These are phyloP conservation scores for Sphaeramia orbicularis DNA, from an alignment of 2,797 vertebrate genomes.

Conservation along the genomic window DNA sequence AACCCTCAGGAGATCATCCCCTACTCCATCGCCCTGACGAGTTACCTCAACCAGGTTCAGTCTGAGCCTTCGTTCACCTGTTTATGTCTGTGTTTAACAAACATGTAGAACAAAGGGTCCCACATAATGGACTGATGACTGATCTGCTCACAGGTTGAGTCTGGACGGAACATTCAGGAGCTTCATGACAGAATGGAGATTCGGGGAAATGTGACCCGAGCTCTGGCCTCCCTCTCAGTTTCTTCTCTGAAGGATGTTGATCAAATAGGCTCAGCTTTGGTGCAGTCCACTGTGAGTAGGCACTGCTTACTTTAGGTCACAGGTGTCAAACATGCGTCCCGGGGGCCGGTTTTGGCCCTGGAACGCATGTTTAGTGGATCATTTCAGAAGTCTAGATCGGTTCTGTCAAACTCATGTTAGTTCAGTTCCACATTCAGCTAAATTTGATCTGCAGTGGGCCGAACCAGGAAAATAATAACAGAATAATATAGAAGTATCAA, in stretches of 20 bases:
- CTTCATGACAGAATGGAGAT: slow-evolving; percentile 72
- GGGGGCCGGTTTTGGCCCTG: no score
- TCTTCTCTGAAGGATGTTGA: slow-evolving; percentile 80
- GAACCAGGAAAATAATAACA: no score
- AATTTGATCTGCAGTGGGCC: no score
- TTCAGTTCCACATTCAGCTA: no score
- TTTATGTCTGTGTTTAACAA: background rate
- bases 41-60: slow-evolving; percentile 83
- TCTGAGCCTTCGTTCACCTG: background rate
- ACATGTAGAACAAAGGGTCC: background rate
- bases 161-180: slow-evolving; percentile 44
- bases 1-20: slow-evolving; percentile 84
- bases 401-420: no score
- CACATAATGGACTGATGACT: background rate
- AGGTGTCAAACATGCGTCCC: no score
- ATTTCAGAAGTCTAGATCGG: no score
- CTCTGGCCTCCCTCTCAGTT: slow-evolving; percentile 79
- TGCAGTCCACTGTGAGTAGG: slow-evolving; percentile 77
- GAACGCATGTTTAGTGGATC: no score
- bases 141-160: slow-evolving; percentile 65
- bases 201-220: slow-evolving; percentile 76
- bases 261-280: slow-evolving; percentile 84
- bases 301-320: no score
- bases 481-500: no score
- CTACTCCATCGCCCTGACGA: slow-evolving; percentile 82